phyloP scores from a whole-genome alignment of 2,888 invertebrate species.

The Aphelenchoides bicaudatus region DNA sequence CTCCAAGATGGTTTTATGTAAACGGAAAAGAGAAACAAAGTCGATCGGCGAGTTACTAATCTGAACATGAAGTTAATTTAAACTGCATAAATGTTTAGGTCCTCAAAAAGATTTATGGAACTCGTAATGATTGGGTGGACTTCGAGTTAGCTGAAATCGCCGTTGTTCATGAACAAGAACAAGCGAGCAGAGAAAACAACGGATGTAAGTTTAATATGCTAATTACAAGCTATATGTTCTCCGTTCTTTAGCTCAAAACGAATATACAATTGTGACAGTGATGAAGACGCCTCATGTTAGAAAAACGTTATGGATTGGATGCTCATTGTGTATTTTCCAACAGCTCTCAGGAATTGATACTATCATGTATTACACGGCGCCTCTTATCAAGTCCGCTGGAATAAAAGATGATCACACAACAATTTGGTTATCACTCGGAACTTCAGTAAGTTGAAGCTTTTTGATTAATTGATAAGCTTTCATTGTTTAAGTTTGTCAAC shows the following conservation, averaged over 20 bases:
- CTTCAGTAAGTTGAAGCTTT: too few relatives aligned
- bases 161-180: conserved; percentile 28
- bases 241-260: conserved; percentile 4
- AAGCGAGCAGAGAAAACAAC: conserved; percentile 16
- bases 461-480: too few relatives aligned
- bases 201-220: conserved; percentile 25
- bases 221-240: conserved; percentile 16
- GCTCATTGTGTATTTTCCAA: conserved; percentile 65
- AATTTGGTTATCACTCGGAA: conserved; percentile 46
- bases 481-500: too few relatives aligned
- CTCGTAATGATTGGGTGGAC: conserved; percentile 46
- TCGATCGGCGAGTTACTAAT: conserved; percentile 29
- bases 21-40: conserved; percentile 22
- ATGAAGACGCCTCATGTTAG: conserved; percentile 50
- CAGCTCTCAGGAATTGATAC: conserved; percentile 67
- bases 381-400: conserved; percentile 50
- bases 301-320: conserved; percentile 64
- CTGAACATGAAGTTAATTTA: neutral
- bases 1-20: conserved; percentile 62
- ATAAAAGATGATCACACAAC: conserved; percentile 49
- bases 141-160: conserved; percentile 48
- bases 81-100: conserved; percentile 12
- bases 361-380: conserved; percentile 62
- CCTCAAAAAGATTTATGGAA: conserved; percentile 42
- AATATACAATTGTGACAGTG: conserved; percentile 34